Evolutionary conservation across 2,113 vertebrate genomes (phyloP).

Genomic region (Channa argus): DNA sequence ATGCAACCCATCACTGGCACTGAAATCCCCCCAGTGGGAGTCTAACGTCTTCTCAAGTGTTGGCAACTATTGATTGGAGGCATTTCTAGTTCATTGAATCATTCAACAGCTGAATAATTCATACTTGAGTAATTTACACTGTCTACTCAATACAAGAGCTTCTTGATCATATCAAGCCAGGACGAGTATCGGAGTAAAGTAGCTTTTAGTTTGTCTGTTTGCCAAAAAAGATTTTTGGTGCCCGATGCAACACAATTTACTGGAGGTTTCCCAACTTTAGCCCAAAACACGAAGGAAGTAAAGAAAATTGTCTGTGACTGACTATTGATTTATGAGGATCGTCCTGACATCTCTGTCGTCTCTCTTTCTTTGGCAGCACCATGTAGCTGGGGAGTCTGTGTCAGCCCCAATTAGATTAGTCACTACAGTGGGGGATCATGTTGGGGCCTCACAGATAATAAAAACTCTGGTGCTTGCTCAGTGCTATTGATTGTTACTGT

Average conservation of each 20-base stretch:
- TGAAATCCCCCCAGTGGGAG: slow-evolving; percentile 65
- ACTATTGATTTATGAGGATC: slow-evolving; percentile 61
- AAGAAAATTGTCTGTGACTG: slow-evolving; percentile 41
- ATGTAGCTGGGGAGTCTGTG: slow-evolving; percentile 58
- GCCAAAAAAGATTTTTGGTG: not conserved
- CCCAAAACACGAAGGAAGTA: slow-evolving; percentile 16
- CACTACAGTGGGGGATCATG: slow-evolving; percentile 50
- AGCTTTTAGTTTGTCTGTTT: not conserved
- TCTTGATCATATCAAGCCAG: slow-evolving; percentile 30
- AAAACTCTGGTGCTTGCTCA: slow-evolving; percentile 65
- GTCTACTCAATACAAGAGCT: slow-evolving; percentile 52
- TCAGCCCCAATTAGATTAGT: slow-evolving; percentile 73
- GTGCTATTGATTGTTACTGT: slow-evolving; percentile 69
- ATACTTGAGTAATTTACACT: slow-evolving; percentile 79
- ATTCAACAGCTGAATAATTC: slow-evolving; percentile 81
- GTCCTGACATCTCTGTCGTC: slow-evolving; percentile 55
- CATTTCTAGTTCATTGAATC: slow-evolving; percentile 78
- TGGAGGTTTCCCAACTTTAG: slow-evolving; percentile 1
- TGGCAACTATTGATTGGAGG: slow-evolving; percentile 70
- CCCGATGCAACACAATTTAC: not conserved
- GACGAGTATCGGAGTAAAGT: slow-evolving; percentile 17
- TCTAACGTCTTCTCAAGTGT: slow-evolving; percentile 70
- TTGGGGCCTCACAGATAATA: slow-evolving; percentile 59
- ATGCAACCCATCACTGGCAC: slow-evolving; percentile 42
- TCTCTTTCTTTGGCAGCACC: slow-evolving; percentile 51